Base-by-base conservation (phyloP, 2,797 vertebrate genomes). In the Taenioides sp. region DNA sequence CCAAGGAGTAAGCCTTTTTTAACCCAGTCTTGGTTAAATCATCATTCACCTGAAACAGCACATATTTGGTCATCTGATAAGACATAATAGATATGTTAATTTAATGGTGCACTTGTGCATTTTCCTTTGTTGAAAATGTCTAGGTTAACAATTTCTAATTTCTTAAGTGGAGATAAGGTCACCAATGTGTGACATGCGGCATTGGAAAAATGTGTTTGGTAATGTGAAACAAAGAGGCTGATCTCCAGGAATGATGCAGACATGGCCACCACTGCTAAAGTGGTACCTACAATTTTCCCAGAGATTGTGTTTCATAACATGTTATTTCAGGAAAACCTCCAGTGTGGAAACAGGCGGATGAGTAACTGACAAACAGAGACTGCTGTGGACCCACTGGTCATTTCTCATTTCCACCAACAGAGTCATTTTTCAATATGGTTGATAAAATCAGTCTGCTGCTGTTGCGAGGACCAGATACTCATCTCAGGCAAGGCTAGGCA, bases 401-500 rank as follows among this genome's bases (percentile, higher is more conserved):
- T 72, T 23, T 65, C 72, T 82, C 81, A 78, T 18, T 49, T 76
- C 57, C 40, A 71, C 73, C 17, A 28, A 28, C 17, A 54, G 61
- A 80, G 67, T 78, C 85, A 86, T 86, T 87, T 88, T 76, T 84
- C 84, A 89, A 92, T 84, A 88, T 71, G 71, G 64, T 69, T 67
- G 91, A 91, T 91, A 90, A 83, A 71, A 92, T 91, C 89, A 82
- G 75, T 57, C 66, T 55, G 63, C 70, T 61, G 55, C 75, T 71
- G 71, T 70, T 79, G 71, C 77, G 63, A 78, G 79, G 77, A 82
- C 66, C 72, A 73, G 79, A 62, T 78, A 85, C 55, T 54, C 64
- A 28, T 84, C 84, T 81, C 82, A 90, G 90, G 88, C 92, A 91
- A 87, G 92, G 91, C 89, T 87, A 84, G 91, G 80, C 91, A 91